phyloP scores from a whole-genome alignment of 2,888 invertebrate species.

The Chirona hameri region DNA sequence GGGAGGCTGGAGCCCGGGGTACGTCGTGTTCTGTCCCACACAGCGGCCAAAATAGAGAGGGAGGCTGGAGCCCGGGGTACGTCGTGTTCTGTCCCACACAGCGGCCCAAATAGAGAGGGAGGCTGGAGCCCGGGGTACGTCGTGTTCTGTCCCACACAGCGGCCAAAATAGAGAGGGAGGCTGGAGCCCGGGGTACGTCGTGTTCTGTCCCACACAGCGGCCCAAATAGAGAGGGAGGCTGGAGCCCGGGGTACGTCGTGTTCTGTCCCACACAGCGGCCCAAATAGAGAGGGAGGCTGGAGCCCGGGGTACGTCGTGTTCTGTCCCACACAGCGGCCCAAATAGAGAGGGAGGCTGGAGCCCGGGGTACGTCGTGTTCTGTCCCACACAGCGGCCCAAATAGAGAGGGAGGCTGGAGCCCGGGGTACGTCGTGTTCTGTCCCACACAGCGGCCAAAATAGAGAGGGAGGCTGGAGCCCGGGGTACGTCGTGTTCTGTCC shows the following conservation, averaged over 20 bases:
- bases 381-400: background rate
- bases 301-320: too few species aligned
- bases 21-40: background rate
- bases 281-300: background rate
- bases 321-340: too few species aligned
- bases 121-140: background rate
- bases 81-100: too few species aligned
- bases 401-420: background rate
- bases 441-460: background rate
- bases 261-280: background rate
- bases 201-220: background rate
- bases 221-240: background rate
- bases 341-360: background rate
- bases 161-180: background rate
- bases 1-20: background rate
- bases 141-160: background rate
- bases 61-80: background rate
- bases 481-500: background rate
- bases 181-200: background rate
- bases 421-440: background rate
- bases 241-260: background rate
- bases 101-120: too few species aligned
- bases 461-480: background rate
- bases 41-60: background rate
- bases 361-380: background rate